A percentile compares a stretch with the other conserved stretches of the same genome.
These are phyloP conservation scores for Megalurothrips usitatus DNA, from an alignment of 2,888 invertebrate genomes.

Conservation along the genomic window DNA sequence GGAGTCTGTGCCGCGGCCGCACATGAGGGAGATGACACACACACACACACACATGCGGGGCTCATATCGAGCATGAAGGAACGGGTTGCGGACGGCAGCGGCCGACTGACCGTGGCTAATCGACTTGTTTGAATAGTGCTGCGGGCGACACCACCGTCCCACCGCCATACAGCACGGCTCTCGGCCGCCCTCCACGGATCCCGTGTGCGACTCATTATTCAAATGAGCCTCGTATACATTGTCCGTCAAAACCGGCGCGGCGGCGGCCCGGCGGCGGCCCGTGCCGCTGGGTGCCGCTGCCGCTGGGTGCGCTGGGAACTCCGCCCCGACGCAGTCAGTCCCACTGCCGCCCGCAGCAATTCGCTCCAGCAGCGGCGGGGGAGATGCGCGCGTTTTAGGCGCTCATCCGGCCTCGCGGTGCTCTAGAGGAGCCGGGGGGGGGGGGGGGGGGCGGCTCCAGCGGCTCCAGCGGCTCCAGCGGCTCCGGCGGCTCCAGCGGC, in stretches of 20 bases:
- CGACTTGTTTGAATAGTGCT: conserved; percentile 18
- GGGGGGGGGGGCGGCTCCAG: too few relatives aligned
- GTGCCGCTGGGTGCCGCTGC: too few relatives aligned
- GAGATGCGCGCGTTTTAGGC: not conserved
- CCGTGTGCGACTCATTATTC: not conserved
- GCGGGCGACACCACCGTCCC: not conserved
- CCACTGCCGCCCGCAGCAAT: not conserved
- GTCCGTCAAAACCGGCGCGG: not conserved
- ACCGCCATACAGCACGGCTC: not conserved
- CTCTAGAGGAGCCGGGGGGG: too few relatives aligned
- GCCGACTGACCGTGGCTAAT: conserved; percentile 7
- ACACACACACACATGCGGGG: too few relatives aligned
- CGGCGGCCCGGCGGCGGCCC: too few relatives aligned
- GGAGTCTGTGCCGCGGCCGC: too few relatives aligned
- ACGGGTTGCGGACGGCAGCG: not conserved
- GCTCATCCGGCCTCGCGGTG: too few relatives aligned
- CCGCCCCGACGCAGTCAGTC: not conserved
- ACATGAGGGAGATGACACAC: too few relatives aligned
- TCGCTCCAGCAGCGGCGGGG: not conserved
- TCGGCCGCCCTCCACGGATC: not conserved
- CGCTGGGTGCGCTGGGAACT: too few relatives aligned
- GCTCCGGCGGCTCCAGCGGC: too few relatives aligned
- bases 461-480: too few relatives aligned
- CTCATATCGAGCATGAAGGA: not conserved
- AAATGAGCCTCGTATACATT: not conserved